phyloP scores from a whole-genome alignment of 2,797 vertebrate genomes.

The Gobionotothen gibberifrons region DNA sequence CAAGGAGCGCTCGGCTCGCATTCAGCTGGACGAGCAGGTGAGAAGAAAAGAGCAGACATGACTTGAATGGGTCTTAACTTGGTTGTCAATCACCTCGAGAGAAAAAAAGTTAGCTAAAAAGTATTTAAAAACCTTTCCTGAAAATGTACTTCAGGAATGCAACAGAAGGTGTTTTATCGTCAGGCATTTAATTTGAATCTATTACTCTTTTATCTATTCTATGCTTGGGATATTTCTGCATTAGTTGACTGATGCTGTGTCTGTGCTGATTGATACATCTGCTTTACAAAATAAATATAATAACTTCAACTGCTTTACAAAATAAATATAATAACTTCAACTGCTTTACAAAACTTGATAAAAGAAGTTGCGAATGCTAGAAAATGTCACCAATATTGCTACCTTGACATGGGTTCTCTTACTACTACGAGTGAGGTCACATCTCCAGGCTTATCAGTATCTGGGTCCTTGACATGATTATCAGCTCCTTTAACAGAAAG shows the following conservation, averaged over 20 bases:
- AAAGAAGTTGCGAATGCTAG: neutral
- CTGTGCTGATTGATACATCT: neutral
- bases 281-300: neutral
- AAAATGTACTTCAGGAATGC: too few species aligned
- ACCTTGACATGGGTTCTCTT: neutral
- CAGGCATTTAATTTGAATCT: neutral
- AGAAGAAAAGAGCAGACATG: conserved; percentile 2
- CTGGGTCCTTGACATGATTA: neutral
- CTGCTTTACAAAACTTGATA: neutral
- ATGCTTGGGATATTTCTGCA: neutral
- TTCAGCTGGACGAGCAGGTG: conserved; percentile 82
- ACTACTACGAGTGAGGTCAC: neutral
- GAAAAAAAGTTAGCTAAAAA: too few species aligned
- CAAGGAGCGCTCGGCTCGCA: conserved; percentile 81
- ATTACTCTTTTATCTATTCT: neutral
- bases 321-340: too few species aligned
- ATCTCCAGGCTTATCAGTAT: neutral
- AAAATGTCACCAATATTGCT: neutral
- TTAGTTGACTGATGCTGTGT: neutral
- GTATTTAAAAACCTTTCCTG: too few species aligned
- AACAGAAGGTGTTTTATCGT: too few species aligned
- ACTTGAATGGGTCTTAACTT: neutral
- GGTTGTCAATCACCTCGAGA: neutral
- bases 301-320: neutral
- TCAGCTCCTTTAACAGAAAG: neutral